Base-by-base conservation (phyloP, 1,140 invertebrate species). In the Bactericera cockerelli region DNA sequence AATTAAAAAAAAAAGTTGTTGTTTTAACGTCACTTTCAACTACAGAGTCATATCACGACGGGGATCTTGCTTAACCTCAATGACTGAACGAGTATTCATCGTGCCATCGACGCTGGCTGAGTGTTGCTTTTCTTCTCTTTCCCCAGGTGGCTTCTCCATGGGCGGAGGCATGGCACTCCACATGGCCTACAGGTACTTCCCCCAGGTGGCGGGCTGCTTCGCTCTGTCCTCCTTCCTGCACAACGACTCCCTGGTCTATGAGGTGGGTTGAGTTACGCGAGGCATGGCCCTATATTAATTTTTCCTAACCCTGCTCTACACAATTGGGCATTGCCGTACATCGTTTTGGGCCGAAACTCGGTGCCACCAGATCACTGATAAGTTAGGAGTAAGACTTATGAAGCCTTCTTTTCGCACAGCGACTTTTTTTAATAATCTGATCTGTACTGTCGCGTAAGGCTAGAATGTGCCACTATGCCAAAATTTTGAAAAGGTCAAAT, bases 71-170 rank as follows among this genome's bases (percentile, higher is more conserved):
- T n/a, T n/a, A n/a, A n/a, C n/a, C n/a, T n/a, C n/a, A n/a, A n/a
- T n/a, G n/a, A n/a, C n/a, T n/a, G n/a, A n/a, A n/a, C n/a, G n/a
- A n/a, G n/a, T n/a, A n/a, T n/a, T n/a, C n/a, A n/a, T n/a, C n/a
- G n/a, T n/a, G n/a, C n/a, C n/a, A n/a, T n/a, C n/a, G n/a, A n/a
- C n/a, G n/a, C n/a, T n/a, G n/a, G n/a, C n/a, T n/a, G n/a, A n/a
- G n/a, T n/a, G n/a, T n/a, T n/a, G n/a, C n/a, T n/a, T 31, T 6
- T 31, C 13, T 31, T 31, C 28, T 6, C 28, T 6, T 31, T 56
- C 70, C 73, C 56, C 60, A 78, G 80, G 81, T 68, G 84, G 84
- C 6, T 86, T 87, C 67, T 86, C 84, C 31, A 87, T 86, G 83
- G 84, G 84, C 26, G 84, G 84, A 14, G 77, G 80, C 1, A 66